Evolutionary conservation across 2,888 invertebrate genomes (phyloP), one percentile per base, ranked within the genome.

Genomic region (Cordilura impudica): DNA sequence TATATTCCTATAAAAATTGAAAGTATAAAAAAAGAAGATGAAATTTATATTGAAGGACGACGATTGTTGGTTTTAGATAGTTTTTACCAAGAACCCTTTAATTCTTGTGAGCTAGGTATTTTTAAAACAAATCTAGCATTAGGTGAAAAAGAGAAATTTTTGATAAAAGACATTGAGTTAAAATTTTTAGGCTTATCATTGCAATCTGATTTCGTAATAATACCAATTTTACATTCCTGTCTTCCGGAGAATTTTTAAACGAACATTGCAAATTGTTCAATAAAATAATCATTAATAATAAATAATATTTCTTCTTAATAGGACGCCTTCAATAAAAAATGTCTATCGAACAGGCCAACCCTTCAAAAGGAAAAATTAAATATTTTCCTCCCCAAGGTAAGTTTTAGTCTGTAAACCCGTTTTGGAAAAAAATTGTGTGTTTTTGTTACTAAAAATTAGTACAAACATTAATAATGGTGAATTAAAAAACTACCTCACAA

Each of bases 1-100:
- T 21, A 12, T 43, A 74, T 61, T 61, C 21, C 74, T 19, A 45
- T 74, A 60, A 67, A 61, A 65, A 67, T 61, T 61, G 14, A 67
- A 67, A 29, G 10, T 53, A 51, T 74, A 16, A 60, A 10, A 18
- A 49, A 51, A 43, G 31, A 47, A 4, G 60, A 49, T 16, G 58
- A 60, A 21, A 23, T 60, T 49, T 70, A 49, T n/a, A 35, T 67
- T 45, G 39, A 60, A 67, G 60, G 60, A 21, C 31, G 54, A 1
- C 29, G 23, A 51, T 47, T 74, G 12, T 39, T 72, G 26, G 43
- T 18, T n/a, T 54, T 67, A 60, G 14, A 58, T 10, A 70, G 60
- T 45, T 65, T 73, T 31, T 39, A 54, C 39, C 12, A 65, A 35
- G 70, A 49, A 70, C 70, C 70, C 23, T n/a, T 67, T 26, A 19